Evolutionary conservation across 2,113 vertebrate genomes (phyloP).

Genomic region (Sclerurus mexicanus): DNA sequence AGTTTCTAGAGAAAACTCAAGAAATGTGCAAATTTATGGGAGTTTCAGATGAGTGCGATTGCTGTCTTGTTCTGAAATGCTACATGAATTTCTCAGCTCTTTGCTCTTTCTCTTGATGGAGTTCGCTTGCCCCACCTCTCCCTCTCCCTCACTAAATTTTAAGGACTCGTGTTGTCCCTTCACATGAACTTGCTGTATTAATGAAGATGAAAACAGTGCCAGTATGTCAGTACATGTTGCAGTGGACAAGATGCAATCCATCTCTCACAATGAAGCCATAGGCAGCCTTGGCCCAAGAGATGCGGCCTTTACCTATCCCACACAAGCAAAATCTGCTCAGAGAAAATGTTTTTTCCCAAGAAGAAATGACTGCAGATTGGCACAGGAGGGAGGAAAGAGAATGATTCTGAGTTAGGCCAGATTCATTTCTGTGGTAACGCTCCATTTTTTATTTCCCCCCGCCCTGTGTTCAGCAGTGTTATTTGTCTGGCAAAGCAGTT

Average conservation of each 20-base stretch:
- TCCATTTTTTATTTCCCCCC: not conserved
- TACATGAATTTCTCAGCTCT: not conserved
- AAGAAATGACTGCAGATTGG: not conserved
- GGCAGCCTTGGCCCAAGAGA: not conserved
- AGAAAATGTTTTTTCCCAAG: not conserved
- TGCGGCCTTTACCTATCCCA: not conserved
- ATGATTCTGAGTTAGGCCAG: not conserved
- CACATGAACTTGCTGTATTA: not conserved
- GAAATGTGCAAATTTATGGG: not conserved
- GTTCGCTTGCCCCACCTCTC: not conserved
- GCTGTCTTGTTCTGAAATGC: not conserved
- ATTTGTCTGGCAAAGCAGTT: not conserved
- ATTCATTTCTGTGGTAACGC: not conserved
- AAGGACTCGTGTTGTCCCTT: not conserved
- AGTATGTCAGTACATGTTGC: rapidly evolving
- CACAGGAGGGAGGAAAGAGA: not conserved
- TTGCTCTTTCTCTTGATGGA: not conserved
- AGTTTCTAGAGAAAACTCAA: not conserved
- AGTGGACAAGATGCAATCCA: not conserved
- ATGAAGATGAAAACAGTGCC: not conserved
- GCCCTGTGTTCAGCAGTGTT: rapidly evolving
- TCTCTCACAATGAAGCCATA: rapidly evolving
- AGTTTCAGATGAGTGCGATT: not conserved
- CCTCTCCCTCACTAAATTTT: not conserved
- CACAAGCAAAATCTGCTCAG: not conserved